Percentiles rank a stretch among this genome's conserved stretches.
phyloP scores from a whole-genome alignment of 2,113 vertebrate species.

The Phaethon lepturus region DNA sequence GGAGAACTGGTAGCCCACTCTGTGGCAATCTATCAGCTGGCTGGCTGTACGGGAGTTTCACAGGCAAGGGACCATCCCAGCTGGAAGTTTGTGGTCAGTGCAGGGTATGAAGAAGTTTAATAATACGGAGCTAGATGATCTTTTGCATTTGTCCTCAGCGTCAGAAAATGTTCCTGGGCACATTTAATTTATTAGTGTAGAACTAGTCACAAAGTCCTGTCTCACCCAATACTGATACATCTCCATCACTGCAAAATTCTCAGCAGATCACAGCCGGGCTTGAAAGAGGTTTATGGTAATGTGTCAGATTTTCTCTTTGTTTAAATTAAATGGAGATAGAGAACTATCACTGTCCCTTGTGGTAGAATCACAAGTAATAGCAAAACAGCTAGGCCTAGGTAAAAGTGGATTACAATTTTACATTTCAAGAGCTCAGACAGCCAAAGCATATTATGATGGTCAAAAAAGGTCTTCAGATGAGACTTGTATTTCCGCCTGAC shows the following conservation, averaged over 20 bases:
- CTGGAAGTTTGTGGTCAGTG: background rate
- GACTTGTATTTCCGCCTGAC: slow-evolving; percentile 1
- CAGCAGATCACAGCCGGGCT: background rate
- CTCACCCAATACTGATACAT: background rate
- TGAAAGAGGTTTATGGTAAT: background rate
- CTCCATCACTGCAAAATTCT: slow-evolving; percentile 1
- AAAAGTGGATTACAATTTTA: background rate
- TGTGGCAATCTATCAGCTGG: background rate
- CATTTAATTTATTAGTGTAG: background rate
- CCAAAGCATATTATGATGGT: background rate
- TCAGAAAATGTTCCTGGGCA: background rate
- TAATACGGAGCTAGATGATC: background rate
- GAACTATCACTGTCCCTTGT: background rate
- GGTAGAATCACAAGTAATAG: background rate
- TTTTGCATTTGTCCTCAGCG: background rate
- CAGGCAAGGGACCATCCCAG: background rate
- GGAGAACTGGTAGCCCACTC: background rate
- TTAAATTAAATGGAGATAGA: background rate
- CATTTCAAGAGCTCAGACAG: slow-evolving; percentile 2
- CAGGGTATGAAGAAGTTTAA: background rate
- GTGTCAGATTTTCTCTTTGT: slow-evolving; percentile 19
- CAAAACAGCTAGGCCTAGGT: background rate
- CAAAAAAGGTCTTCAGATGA: slow-evolving; percentile 3
- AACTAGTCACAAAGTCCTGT: background rate
- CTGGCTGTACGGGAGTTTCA: background rate